A percentile compares a stretch with the other conserved stretches of the same genome.
phyloP scores from a whole-genome alignment of 2,888 invertebrate species.

The Coelopa pilipes region DNA sequence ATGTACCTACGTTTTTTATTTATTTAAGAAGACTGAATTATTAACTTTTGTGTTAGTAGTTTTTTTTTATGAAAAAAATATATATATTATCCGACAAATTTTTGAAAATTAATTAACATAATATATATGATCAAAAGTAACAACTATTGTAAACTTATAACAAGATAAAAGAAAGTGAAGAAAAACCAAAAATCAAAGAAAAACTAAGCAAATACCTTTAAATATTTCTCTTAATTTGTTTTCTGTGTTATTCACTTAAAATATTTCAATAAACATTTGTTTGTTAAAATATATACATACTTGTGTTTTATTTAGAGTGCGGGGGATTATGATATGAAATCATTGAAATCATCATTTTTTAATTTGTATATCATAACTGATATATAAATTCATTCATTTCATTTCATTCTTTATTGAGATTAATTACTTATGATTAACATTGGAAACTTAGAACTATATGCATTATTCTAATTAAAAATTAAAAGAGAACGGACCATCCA shows the following conservation, averaged over 20 bases:
- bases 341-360: too few relatives aligned
- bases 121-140: conserved; percentile 25
- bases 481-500: too few relatives aligned
- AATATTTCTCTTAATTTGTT: conserved; percentile 59
- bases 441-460: too few relatives aligned
- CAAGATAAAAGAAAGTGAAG: conserved; percentile 43
- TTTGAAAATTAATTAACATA: conserved; percentile 20
- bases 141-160: conserved; percentile 40
- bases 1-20: conserved; percentile 58
- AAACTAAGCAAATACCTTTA: conserved; percentile 18
- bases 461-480: too few relatives aligned
- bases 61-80: conserved; percentile 19
- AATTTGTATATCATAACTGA: too few relatives aligned
- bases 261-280: conserved; percentile 44
- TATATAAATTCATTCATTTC: too few relatives aligned
- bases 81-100: conserved; percentile 30
- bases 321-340: too few relatives aligned
- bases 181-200: conserved; percentile 42
- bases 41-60: conserved; percentile 42
- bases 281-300: conserved; percentile 44
- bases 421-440: too few relatives aligned
- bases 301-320: neutral
- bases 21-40: conserved; percentile 64
- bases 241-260: conserved; percentile 58
- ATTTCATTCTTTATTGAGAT: too few relatives aligned